These are phyloP conservation scores for Phyto melanocephala DNA, from an alignment of 2,888 invertebrate species.

Conservation along the genomic window DNA sequence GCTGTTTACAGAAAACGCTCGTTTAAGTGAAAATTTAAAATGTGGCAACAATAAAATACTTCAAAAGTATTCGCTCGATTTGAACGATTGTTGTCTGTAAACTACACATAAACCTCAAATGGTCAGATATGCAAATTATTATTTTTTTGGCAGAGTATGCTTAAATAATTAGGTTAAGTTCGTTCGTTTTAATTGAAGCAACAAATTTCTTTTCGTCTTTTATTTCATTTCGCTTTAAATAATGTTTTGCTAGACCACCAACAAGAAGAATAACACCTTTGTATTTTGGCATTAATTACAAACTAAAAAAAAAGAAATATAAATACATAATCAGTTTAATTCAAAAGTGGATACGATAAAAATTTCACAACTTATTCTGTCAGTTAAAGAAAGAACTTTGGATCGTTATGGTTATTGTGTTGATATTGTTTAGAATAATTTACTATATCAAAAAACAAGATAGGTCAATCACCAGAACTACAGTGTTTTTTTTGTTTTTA, in stretches of 20 bases:
- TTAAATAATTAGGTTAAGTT: conserved; percentile 27
- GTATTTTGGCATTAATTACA: not conserved
- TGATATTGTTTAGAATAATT: not conserved
- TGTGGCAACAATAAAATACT: too few species aligned
- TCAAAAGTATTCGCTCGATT: too few species aligned
- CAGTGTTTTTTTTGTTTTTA: not conserved
- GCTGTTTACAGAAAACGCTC: too few species aligned
- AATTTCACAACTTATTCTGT: not conserved
- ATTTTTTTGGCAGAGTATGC: not conserved
- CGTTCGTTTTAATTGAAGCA: not conserved
- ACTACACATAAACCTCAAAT: not conserved
- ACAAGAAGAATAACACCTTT: not conserved
- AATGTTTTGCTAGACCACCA: not conserved
- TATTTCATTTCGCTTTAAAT: not conserved
- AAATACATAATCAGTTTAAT: not conserved
- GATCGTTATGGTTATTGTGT: not conserved
- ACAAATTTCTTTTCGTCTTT: conserved; percentile 1
- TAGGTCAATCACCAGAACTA: not conserved
- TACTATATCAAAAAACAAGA: not conserved
- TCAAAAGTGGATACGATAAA: not conserved
- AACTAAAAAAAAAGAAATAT: not conserved
- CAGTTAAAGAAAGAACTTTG: conserved; percentile 3
- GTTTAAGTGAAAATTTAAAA: too few species aligned
- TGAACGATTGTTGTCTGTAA: too few species aligned
- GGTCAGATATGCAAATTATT: not conserved